These are phyloP conservation scores for Venusia cambrica DNA, from an alignment of 2,888 invertebrate genomes.

Conservation along the genomic window DNA sequence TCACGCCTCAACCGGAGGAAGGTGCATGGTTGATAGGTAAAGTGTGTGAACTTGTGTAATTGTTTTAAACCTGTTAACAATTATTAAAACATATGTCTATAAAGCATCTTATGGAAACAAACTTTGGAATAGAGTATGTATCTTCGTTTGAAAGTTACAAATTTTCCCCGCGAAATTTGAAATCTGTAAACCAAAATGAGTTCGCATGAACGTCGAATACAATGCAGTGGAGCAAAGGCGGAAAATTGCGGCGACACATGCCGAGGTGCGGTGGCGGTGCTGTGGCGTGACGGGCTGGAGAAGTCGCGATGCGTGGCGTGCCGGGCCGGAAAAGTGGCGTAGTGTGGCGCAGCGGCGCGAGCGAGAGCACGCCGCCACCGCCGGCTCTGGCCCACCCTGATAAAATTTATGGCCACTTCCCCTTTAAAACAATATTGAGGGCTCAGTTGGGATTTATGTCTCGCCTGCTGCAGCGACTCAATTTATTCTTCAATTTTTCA, in stretches of 20 bases:
- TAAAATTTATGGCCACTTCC: constrained; percentile 82
- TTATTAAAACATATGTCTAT: too few species aligned
- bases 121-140: too few species aligned
- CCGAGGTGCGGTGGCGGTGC: too few species aligned
- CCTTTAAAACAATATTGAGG: constrained; percentile 83
- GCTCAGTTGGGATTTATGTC: constrained; percentile 82
- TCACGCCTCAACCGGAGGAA: too few species aligned
- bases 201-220: constrained; percentile 64
- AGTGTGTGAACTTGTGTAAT: too few species aligned
- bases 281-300: too few species aligned
- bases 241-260: constrained; percentile 69
- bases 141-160: constrained; percentile 1
- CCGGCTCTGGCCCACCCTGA: constrained; percentile 70
- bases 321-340: too few species aligned
- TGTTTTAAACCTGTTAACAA: too few species aligned
- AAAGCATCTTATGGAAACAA: too few species aligned
- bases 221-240: constrained; percentile 59
- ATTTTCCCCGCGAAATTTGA: constrained; percentile 36
- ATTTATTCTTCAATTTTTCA: constrained; percentile 82
- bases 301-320: constrained; percentile 34
- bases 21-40: too few species aligned
- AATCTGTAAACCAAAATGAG: constrained; percentile 57
- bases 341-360: constrained; percentile 36
- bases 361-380: constrained; percentile 32
- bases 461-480: constrained; percentile 81